Base-by-base conservation (phyloP, 1,140 invertebrate species). In the Probaryconus sp. region DNA sequence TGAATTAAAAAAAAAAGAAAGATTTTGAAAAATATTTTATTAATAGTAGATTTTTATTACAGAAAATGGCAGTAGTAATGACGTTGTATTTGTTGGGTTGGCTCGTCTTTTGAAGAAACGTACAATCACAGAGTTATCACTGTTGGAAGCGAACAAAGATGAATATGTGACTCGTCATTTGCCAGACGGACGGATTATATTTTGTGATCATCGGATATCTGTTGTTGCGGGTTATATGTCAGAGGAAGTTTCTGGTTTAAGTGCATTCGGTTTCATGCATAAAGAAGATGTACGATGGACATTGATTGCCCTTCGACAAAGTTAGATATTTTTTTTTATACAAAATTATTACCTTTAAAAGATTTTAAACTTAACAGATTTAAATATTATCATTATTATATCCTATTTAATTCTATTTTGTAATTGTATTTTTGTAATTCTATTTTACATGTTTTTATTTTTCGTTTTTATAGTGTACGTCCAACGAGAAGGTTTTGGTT, bases 211-310 rank as follows among this genome's bases (percentile, higher is more conserved):
- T 68, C 90, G 95, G 70, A 95, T 97, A 61, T 93, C 94, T 0
- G 88, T 94, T 10, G 92, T 96, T 1, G 93, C 94, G 18, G 95
- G 95, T 1, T 96, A 96, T 82, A 91, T 96, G 91, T 91, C 91
- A 0, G 91, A 94, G 45, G 95, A 96, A 87, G 93, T 97, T 5
- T 89, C 90, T 14, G 94, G 94, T 3, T 82, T 92, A 21, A 95
- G 92, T 64, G 95, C 94, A 0, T 96, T 96, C 80, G 91, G 91
- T 58, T 97, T 94, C 79, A 96, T 97, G 91, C 94, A 95, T 83
- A 90, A 91, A 47, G 94, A 96, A 40, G 95, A 96, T 82, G 92
- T 94, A 3, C 89, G 91, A 67, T 96, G 93, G 92, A 92, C 94
- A 5, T 91, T 95, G 79, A 91, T 95, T 21, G 94, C 93, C 0